These are phyloP conservation scores for Schrankia costaestrigalis DNA, from an alignment of 2,888 invertebrate genomes.

Conservation along the genomic window DNA sequence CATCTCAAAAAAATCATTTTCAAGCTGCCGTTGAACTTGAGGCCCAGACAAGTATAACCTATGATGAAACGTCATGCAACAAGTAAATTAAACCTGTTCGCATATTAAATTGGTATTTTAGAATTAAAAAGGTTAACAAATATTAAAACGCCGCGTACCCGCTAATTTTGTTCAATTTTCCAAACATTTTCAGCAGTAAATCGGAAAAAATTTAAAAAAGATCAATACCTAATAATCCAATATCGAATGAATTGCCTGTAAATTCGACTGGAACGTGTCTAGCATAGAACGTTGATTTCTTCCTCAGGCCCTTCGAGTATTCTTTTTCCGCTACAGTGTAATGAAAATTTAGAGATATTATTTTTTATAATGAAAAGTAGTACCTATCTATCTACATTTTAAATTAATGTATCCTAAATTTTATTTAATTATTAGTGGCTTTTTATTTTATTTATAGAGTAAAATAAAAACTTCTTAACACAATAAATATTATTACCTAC, in stretches of 20 bases:
- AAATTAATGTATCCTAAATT: no score
- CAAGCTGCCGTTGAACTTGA: no score
- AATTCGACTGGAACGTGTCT: constrained; percentile 69
- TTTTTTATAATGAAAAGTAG: constrained; percentile 6
- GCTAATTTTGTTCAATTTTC: neutral
- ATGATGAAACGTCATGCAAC: no score
- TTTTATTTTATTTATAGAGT: no score
- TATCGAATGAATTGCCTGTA: constrained; percentile 76
- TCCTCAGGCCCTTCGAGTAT: constrained; percentile 6
- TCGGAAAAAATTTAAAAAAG: constrained; percentile 61
- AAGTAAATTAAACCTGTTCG: no score
- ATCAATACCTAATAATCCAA: constrained; percentile 79
- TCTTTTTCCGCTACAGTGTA: constrained; percentile 10
- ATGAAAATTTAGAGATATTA: constrained; percentile 2
- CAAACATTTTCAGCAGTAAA: constrained; percentile 21
- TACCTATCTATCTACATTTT: constrained; percentile 13
- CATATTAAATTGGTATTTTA: neutral
- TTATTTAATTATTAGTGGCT: no score
- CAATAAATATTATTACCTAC: no score
- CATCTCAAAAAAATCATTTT: no score
- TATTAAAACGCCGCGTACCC: constrained; percentile 4
- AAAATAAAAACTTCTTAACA: no score
- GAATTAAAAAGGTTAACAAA: no score
- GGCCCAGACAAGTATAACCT: no score
- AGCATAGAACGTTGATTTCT: constrained; percentile 32